Evolutionary conservation across 2,113 vertebrate species (phyloP), one percentile per base, ranked within the genome.

Genomic region (Forbesichthys papilliferus): DNA sequence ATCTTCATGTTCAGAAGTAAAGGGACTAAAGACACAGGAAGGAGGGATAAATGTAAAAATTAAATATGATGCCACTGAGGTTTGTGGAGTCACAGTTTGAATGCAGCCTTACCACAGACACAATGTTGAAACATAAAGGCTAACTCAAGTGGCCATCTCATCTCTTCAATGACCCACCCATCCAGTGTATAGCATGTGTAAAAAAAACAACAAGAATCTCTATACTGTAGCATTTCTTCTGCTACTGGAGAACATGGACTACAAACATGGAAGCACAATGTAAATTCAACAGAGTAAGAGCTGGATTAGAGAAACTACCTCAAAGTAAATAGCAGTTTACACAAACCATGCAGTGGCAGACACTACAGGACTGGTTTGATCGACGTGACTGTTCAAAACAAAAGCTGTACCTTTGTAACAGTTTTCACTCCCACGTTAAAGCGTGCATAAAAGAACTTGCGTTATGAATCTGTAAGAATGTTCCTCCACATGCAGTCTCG

Each of bases 181-280:
- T 90, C 84, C 85, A 87, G 87, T 90, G 90, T 90, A 84, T 70
- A 66, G 75, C 64, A 58, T 72, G 83, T 80, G 70, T 10, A 66
- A 68, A 74, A 11, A 11, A 11, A 46, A 68, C 54, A 27, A 1
- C 36, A 60, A 14, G 65, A 63, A 65, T 42, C 66, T 1, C 63
- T 74, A 79, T 74, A 79, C 64, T 54, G 63, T 18, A 74, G 77
- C 77, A 73, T 56, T 74, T 16, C 46, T 46, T 69, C 78, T 74
- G 77, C 87, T 74, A 70, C 83, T 34, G 60, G 74, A 77, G 74
- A 11, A 48, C 64, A 66, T 27, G 68, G 64, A 86, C 70, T 60
- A 70, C 54, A 59, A 62, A 46, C 59, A 3, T 75, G 65, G 49
- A 51, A 53, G 48, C n/a, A 57, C 49, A 48, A 42, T 13, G 14